Evolutionary conservation across 1,140 invertebrate species (phyloP), one percentile per base, ranked within the genome.

Genomic region (Latrodectus geometricus): DNA sequence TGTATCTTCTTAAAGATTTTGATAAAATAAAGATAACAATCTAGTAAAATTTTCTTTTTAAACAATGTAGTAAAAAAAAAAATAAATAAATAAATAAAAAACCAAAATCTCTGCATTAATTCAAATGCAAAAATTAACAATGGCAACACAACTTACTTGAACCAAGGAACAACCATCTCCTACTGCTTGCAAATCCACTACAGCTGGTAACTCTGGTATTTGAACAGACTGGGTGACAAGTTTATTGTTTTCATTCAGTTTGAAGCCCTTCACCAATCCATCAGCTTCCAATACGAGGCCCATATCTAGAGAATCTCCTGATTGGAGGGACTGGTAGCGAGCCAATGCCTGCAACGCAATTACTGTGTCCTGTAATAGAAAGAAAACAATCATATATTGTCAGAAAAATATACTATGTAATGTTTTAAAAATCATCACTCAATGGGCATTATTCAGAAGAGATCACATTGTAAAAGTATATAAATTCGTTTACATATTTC

Each of bases 261-360:
- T 89, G 81, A 92, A 91, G 4, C 90, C 88, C 8, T 89, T 88
- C 50, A 92, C 90, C 8, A 87, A 66, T n/a, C 54, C 70, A 12
- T 91, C 90, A 4, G 90, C 91, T 7, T 91, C 91, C 1, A 92
- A 88, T 2, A 91, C 88, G 11, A 93, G 88, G 5, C 90, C 91
- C 7, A 93, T 89, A 7, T 90, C 91, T 2, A 90, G 90, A 0
- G 90, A 86, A 11, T 90, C 89, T 4, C 85, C 88, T 2, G 89
- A 89, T 86, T 91, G 90, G 0, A 90, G 89, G 0, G 89, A 89
- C 0, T 94, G 93, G 75, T 94, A 94, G 82, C 92, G 92, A 1
- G 94, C 92, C 2, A 95, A 89, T 0, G 94, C 94, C 87, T 94
- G 93, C n/a, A 95, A 89, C 11, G 93, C 95, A 0, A 95, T 90